These are phyloP conservation scores for Oscheius sp. DNA, from an alignment of 2,888 invertebrate species.

Conservation along the genomic window DNA sequence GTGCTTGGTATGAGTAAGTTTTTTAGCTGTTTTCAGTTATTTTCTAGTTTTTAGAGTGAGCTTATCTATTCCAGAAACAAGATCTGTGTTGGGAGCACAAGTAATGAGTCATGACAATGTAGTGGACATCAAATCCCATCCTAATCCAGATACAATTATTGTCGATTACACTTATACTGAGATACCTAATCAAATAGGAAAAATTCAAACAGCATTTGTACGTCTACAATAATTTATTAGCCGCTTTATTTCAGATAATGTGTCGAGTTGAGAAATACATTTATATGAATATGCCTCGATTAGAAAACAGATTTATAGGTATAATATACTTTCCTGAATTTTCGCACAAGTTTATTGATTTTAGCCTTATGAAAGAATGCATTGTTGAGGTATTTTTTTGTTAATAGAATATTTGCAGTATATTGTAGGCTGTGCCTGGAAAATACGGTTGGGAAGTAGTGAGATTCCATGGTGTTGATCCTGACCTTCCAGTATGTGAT, in stretches of 20 bases:
- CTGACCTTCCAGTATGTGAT: neutral
- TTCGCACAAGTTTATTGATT: neutral
- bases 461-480: neutral
- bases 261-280: neutral
- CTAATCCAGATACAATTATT: too few species aligned
- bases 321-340: neutral
- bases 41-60: neutral
- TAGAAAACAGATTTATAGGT: neutral
- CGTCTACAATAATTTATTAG: neutral
- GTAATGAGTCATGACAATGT: neutral
- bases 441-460: neutral
- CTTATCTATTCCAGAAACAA: too few species aligned
- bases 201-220: neutral
- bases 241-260: neutral
- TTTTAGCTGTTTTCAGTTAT: too few species aligned
- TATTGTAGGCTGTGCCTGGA: neutral
- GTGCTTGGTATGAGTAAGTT: neutral
- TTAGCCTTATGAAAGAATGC: slow-evolving; percentile 1
- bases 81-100: too few species aligned
- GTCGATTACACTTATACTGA: too few species aligned
- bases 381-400: neutral
- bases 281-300: neutral
- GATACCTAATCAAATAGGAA: neutral
- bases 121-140: neutral
- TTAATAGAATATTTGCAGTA: neutral